phyloP scores from a whole-genome alignment of 2,888 invertebrate species.

The Eupithecia centaureata region DNA sequence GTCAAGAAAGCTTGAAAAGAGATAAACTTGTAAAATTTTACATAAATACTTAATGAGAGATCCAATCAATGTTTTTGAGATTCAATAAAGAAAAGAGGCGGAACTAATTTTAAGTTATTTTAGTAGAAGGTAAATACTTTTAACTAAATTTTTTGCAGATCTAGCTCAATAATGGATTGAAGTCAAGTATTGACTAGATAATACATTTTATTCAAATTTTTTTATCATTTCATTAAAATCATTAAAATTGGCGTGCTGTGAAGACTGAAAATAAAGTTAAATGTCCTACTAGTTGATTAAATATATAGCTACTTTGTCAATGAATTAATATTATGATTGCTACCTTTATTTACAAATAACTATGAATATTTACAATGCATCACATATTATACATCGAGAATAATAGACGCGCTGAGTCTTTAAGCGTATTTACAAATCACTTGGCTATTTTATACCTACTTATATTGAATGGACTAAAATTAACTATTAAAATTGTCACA shows the following conservation, averaged over 20 bases:
- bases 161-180: not conserved
- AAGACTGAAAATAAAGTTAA: not conserved
- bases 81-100: conserved; percentile 1
- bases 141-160: not conserved
- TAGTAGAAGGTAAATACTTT: not conserved
- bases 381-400: conserved; percentile 48
- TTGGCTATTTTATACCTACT: not conserved
- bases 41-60: not conserved
- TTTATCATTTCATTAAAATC: too few species aligned
- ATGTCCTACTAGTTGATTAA: conserved; percentile 18
- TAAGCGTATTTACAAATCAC: conserved; percentile 22
- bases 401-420: conserved; percentile 18
- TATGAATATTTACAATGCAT: conserved; percentile 42
- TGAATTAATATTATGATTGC: conserved; percentile 30
- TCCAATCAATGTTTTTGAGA: not conserved
- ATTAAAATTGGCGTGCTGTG: not conserved
- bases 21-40: not conserved
- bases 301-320: conserved; percentile 32
- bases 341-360: conserved; percentile 37
- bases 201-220: not conserved
- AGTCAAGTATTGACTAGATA: conserved; percentile 6
- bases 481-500: not conserved
- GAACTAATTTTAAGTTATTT: conserved; percentile 5
- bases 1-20: not conserved
- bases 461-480: not conserved